These are phyloP conservation scores for Scaptomyza caliginosa DNA, from an alignment of 2,888 invertebrate genomes.

Conservation along the genomic window DNA sequence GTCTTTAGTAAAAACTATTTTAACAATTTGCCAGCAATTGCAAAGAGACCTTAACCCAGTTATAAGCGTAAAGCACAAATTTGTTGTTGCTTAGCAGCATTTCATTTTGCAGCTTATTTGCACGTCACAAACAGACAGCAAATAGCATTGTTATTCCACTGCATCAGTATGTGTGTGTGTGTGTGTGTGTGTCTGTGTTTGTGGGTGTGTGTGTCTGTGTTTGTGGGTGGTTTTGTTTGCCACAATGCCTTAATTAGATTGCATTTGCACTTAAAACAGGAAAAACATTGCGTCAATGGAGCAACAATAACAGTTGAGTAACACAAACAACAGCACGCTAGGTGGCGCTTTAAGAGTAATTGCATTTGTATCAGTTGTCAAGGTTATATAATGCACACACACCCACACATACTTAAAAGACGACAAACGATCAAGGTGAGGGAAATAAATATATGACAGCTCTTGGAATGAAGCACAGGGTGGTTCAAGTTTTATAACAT, in stretches of 20 bases:
- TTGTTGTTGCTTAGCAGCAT: conserved; percentile 42
- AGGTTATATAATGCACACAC: conserved; percentile 22
- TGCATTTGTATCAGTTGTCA: conserved; percentile 48
- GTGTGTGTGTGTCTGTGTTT: conserved; percentile 11
- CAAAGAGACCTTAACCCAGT: conserved; percentile 54
- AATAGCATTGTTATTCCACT: too few relatives aligned
- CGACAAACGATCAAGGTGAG: neutral
- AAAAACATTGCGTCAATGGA: conserved; percentile 51
- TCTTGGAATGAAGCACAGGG: neutral
- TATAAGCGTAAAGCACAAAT: conserved; percentile 21
- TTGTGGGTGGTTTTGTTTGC: conserved; percentile 4
- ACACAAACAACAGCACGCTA: conserved; percentile 16
- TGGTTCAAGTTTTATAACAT: neutral
- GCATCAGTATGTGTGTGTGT: neutral
- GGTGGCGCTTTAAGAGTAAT: conserved; percentile 39
- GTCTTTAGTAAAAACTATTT: conserved; percentile 9
- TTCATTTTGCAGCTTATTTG: conserved; percentile 66
- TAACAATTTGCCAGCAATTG: neutral
- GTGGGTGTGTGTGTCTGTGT: too few relatives aligned
- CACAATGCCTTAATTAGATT: conserved; percentile 65
- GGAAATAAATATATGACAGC: neutral
- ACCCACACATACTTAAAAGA: conserved; percentile 11
- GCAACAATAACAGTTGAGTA: conserved; percentile 1
- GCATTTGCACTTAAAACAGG: conserved; percentile 44
- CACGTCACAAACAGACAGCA: conserved; percentile 47